Evolutionary conservation across 2,797 vertebrate genomes (phyloP).

Genomic region (Hydrophis major): DNA sequence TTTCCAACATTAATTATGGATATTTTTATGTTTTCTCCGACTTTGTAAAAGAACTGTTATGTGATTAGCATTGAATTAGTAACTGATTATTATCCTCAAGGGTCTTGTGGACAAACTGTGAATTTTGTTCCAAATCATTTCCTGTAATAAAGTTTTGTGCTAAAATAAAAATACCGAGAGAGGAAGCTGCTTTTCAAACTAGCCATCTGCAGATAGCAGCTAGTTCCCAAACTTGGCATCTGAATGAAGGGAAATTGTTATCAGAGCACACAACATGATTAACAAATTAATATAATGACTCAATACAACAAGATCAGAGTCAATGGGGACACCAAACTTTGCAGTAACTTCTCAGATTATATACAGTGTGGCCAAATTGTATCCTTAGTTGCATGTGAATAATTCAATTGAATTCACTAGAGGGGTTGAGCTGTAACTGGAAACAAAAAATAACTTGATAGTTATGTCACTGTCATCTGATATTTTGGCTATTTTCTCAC

Average conservation of each 20-base stretch:
- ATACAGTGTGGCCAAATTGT: constrained; percentile 6
- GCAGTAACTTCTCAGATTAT: constrained; percentile 1
- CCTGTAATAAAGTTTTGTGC: constrained; percentile 2
- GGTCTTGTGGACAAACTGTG: background rate
- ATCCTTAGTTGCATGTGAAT: background rate
- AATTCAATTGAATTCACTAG: background rate
- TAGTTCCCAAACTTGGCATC: constrained; percentile 26
- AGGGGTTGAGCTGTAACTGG: background rate
- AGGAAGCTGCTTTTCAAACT: constrained; percentile 19
- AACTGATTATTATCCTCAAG: background rate
- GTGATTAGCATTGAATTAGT: background rate
- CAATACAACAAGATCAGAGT: constrained; percentile 3
- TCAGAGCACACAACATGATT: constrained; percentile 22
- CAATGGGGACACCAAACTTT: constrained; percentile 10
- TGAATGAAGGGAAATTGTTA: constrained; percentile 34
- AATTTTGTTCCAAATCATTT: background rate
- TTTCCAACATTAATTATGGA: background rate
- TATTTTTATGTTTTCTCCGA: background rate
- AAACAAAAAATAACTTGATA: constrained; percentile 21
- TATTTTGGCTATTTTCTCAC: background rate
- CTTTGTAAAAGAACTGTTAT: background rate
- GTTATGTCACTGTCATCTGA: background rate
- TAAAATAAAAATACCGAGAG: background rate
- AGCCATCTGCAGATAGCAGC: constrained; percentile 19
- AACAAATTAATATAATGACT: constrained; percentile 41